These are phyloP conservation scores for Metaphire vulgaris DNA, from an alignment of 1,140 invertebrate species.

Conservation along the genomic window DNA sequence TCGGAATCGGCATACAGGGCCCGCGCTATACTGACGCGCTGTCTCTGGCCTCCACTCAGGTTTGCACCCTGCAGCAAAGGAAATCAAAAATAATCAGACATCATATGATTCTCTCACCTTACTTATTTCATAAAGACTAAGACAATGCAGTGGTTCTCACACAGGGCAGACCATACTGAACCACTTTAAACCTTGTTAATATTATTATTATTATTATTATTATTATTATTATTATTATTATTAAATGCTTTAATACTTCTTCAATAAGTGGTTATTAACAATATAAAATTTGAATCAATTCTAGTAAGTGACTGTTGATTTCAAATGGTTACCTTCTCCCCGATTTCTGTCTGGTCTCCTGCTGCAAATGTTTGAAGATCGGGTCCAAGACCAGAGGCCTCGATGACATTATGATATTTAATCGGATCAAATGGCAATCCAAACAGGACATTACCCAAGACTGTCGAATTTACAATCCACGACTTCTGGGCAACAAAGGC, in stretches of 20 bases:
- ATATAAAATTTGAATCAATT: too few relatives aligned
- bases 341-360: conserved; percentile 62
- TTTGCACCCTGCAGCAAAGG: conserved; percentile 66
- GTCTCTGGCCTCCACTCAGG: conserved; percentile 94
- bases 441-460: conserved; percentile 66
- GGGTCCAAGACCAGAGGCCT: conserved; percentile 57
- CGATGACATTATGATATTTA: conserved; percentile 55
- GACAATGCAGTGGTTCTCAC: too few relatives aligned
- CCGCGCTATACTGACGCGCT: conserved; percentile 87
- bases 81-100: conserved; percentile 7
- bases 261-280: too few relatives aligned
- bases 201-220: too few relatives aligned
- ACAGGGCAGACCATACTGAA: too few relatives aligned
- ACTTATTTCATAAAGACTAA: too few relatives aligned
- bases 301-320: too few relatives aligned
- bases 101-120: too few relatives aligned
- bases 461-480: conserved; percentile 61
- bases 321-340: conserved; percentile 42
- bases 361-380: conserved; percentile 64
- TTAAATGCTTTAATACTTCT: too few relatives aligned
- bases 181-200: too few relatives aligned
- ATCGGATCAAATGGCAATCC: conserved; percentile 54
- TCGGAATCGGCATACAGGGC: conserved; percentile 86
- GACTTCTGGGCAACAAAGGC: conserved; percentile 65
- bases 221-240: too few relatives aligned